Base-by-base conservation (phyloP, 2,113 vertebrate species). In the Tinamus guttatus region DNA sequence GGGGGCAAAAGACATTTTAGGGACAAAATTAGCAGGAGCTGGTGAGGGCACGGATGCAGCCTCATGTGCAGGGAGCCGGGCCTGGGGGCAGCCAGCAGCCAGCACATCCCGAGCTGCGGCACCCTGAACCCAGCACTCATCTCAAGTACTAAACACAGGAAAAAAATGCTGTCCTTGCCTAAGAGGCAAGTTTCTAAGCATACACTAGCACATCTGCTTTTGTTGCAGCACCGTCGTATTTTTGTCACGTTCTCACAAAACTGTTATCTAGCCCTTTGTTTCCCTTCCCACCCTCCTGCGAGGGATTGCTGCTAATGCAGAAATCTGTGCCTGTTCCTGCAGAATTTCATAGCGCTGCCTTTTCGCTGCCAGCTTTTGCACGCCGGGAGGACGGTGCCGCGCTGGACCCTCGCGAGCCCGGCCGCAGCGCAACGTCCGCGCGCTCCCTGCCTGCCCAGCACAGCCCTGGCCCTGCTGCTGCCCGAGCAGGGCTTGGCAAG, bases 1-100 rank as follows among this genome's bases (percentile, higher is more conserved):
- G 54, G 77, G 71, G 81, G 82, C 90, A 90, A 97, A 96, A 97
- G 88, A 91, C 92, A 94, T 49, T 49, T 22, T 49, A 83, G 84
- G 87, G 90, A 92, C 80, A 79, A 93, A 87, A 95, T 97, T 96
- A 97, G 91, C 36, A 59, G 47, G 85, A 90, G 80, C 4, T 96
- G 24, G 22, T 81, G 83, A 90, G 79, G 90, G 86, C 32, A 25
- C n/a, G 60, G 67, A 94, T 89, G 73, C 58, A 90, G 64, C 73
- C 65, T 95, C 49, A 49, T 22, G 21, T 22, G 49, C 49, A 11
- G 19, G 21, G 49, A 49, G 49, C 49, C 24, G 49, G 49, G 24
- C 49, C 20, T 49, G 49, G 21, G 49, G 9, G 49, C 49, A 90
- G 11, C 36, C 69, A 75, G 60, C 36, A 89, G 71, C 38, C 28